Percentiles rank a stretch among this genome's conserved stretches.
These are phyloP conservation scores for Diplogasteroides magnus DNA, from an alignment of 1,140 invertebrate genomes.

Conservation along the genomic window DNA sequence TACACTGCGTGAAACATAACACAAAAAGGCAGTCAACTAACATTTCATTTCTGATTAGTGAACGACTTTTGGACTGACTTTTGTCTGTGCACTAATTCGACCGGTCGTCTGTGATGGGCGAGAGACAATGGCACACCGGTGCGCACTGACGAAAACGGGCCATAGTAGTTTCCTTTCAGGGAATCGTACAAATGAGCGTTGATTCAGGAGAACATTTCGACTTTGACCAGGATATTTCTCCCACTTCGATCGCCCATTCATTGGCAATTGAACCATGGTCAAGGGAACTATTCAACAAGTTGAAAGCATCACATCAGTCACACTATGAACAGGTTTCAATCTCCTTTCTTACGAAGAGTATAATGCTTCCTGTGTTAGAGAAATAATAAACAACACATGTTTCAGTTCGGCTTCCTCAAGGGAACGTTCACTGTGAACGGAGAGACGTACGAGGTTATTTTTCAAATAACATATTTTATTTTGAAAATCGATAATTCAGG, in stretches of 20 bases:
- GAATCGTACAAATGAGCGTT: background rate
- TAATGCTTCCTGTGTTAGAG: background rate
- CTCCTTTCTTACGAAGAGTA: background rate
- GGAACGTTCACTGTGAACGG: conserved; percentile 32
- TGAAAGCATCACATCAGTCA: conserved; percentile 39
- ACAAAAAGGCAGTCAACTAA: too few relatives aligned
- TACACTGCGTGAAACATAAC: too few relatives aligned
- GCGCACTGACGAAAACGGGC: too few relatives aligned
- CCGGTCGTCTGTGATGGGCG: too few relatives aligned
- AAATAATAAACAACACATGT: background rate
- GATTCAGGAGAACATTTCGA: conserved; percentile 43
- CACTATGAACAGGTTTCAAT: conserved; percentile 40
- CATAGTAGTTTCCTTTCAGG: too few relatives aligned
- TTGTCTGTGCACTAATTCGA: too few relatives aligned
- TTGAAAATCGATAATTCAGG: background rate
- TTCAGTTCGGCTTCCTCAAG: conserved; percentile 37
- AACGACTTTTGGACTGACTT: too few relatives aligned
- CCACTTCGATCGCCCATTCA: conserved; percentile 43
- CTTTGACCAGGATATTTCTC: conserved; percentile 40
- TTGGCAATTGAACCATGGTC: conserved; percentile 45
- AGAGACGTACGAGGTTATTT: too few relatives aligned
- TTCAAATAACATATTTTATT: too few relatives aligned
- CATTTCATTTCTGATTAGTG: too few relatives aligned
- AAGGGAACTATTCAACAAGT: conserved; percentile 35
- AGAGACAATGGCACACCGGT: too few relatives aligned